Conservation (phyloP, 2,888 invertebrate species). For the Lampropteryx suffumata region DNA sequence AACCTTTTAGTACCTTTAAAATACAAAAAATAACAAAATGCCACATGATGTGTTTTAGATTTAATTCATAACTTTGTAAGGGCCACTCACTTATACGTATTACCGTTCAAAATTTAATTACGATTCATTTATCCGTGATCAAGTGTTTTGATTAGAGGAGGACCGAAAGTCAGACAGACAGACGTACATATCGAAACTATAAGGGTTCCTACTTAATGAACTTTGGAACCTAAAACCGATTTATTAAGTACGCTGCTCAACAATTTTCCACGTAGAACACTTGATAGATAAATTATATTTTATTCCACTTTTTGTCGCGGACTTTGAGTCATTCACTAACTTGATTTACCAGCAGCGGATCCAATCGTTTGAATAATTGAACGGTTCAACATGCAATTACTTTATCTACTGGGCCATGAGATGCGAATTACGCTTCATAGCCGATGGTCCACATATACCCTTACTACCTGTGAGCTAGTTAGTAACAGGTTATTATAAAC, state of each 20-base stretch:
- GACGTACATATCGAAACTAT: too few relatives aligned
- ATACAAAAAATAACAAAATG: too few relatives aligned
- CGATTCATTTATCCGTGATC: too few relatives aligned
- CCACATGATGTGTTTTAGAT: too few relatives aligned
- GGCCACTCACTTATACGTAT: too few relatives aligned
- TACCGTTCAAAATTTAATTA: too few relatives aligned
- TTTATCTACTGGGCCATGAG: slow-evolving; percentile 51
- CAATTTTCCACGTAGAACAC: slow-evolving; percentile 1
- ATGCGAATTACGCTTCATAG: slow-evolving; percentile 45
- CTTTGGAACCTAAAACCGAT: too few relatives aligned
- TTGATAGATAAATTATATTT: slow-evolving; percentile 4
- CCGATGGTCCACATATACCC: slow-evolving; percentile 10
- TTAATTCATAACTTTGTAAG: too few relatives aligned
- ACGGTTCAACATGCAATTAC: slow-evolving; percentile 45
- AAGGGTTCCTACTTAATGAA: too few relatives aligned
- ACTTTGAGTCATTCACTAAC: slow-evolving; percentile 6
- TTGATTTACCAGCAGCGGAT: slow-evolving; percentile 7
- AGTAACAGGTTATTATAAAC: not conserved
- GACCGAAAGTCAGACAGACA: too few relatives aligned
- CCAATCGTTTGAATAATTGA: slow-evolving; percentile 14
- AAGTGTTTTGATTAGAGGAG: too few relatives aligned
- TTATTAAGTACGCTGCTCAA: slow-evolving; percentile 1
- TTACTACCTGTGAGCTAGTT: slow-evolving; percentile 27
- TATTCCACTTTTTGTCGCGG: slow-evolving; percentile 2
- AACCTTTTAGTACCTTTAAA: too few relatives aligned